Base-by-base conservation (phyloP, 64 coral and sea anemone genomes). In the Stichodactyla mertensii region DNA sequence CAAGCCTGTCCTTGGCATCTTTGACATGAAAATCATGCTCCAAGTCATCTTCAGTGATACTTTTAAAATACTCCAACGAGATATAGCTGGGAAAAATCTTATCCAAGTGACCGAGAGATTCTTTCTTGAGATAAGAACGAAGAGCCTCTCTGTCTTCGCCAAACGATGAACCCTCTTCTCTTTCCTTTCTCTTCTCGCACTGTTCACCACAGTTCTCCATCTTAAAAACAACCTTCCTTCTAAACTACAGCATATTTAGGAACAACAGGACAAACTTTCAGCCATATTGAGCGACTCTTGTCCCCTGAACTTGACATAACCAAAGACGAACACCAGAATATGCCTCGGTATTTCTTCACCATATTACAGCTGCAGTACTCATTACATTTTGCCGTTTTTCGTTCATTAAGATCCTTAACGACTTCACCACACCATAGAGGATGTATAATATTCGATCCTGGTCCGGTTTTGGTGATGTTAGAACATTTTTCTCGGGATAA, bases 21-120 rank as follows among this genome's bases (percentile, higher is more conserved):
- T 83, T 90, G 13, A 95, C 86, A 62, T 89, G 87, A 57, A 88
- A 95, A 55, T 95, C 94, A 71, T 95, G 94, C 60, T 95, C 90
- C 18, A 95, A 83, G 64, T 95, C 94, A 82, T 95, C 94, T 51
- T 95, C 94, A 57, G 91, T 92, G 2, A 95, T 58, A 23, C 87
- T 70, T 85, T 87, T 79, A 64, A 95, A 95, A 71, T 87, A 89
- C 16, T 83, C 69, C 16, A 95, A 64, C 5, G 94, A 87, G 9
- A 89, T 77, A 57, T 92, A 60, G 6, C 88, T 64, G 14, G 94
- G 94, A 54, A 95, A 95, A 9, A 89, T 78, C 19, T 83, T 67
- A 79, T 78, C 88, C 53, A 95, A 86, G 12, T 95, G 87, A 22
- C 61, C 62, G 2, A 95, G 82, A 6, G 90, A 92, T 84, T 95